Base-by-base conservation (phyloP, 2,888 invertebrate genomes). In the Clusia tigrina region DNA sequence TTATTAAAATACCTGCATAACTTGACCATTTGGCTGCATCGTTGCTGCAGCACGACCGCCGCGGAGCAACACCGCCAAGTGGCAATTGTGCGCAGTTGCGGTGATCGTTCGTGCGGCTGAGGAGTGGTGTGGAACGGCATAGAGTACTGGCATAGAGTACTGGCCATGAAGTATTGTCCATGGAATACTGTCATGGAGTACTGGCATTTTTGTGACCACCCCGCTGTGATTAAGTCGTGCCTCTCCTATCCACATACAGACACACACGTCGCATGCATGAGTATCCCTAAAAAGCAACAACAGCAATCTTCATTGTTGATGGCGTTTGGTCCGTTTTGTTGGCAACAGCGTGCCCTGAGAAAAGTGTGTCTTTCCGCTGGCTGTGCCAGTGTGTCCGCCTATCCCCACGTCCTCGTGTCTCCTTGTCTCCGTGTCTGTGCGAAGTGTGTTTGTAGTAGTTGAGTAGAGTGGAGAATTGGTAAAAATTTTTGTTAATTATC, bases 401-500 rank as follows among this genome's bases (percentile, higher is more conserved):
- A n/a, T n/a, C n/a, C n/a, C n/a, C n/a, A n/a, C n/a, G n/a, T n/a
- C n/a, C n/a, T n/a, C n/a, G n/a, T n/a, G n/a, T n/a, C n/a, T n/a
- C n/a, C n/a, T n/a, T n/a, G n/a, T n/a, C n/a, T n/a, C n/a, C n/a
- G n/a, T n/a, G n/a, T n/a, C n/a, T n/a, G n/a, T n/a, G n/a, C n/a
- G n/a, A n/a, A n/a, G n/a, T 18, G 22, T 6, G 42, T 42, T 42
- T n/a, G n/a, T 42, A n/a, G 9, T n/a, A 17, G 42, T 17, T 15
- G 42, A 42, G 10, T 17, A n/a, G n/a, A 48, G 48, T 48, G 5
- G 2, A 42, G 20, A 22, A 48, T 20, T 15, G 48, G 20, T n/a
- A 6, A 26, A 26, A 54, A 23, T 65, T 58, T 62, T 69, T 65
- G 71, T 76, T 79, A 78, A 79, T 79, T 79, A 79, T 74, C 71